These are phyloP conservation scores for Panzeria rudis DNA, from an alignment of 2,888 invertebrate genomes.

Conservation along the genomic window DNA sequence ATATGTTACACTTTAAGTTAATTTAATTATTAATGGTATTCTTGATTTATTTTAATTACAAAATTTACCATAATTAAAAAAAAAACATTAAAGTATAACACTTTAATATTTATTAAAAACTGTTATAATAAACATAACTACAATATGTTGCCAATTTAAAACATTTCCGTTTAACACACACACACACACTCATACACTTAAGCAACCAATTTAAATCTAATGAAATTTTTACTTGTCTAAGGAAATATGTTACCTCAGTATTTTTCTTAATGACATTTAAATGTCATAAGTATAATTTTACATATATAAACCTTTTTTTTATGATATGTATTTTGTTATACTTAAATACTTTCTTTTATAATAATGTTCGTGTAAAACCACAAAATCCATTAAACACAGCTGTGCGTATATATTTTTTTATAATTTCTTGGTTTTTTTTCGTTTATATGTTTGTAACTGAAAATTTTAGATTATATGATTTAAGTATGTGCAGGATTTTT, in stretches of 20 bases:
- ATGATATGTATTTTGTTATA: conserved; percentile 39
- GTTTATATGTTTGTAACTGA: not conserved
- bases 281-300: conserved; percentile 62
- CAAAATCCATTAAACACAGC: conserved; percentile 72
- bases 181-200: not conserved
- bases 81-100: conserved; percentile 11
- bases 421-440: conserved; percentile 41
- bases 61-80: not conserved
- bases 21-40: not conserved
- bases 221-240: conserved; percentile 36
- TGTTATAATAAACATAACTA: conserved; percentile 52
- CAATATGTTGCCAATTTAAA: conserved; percentile 65
- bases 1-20: not conserved
- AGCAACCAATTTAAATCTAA: conserved; percentile 15
- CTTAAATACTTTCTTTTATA: conserved; percentile 58
- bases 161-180: conserved; percentile 33
- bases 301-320: conserved; percentile 50
- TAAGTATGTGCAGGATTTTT: not conserved
- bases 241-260: conserved; percentile 56
- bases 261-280: conserved; percentile 67
- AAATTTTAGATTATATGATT: conserved; percentile 7
- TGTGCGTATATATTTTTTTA: conserved; percentile 42
- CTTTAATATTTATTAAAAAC: conserved; percentile 44
- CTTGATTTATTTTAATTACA: too few species aligned
- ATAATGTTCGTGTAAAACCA: conserved; percentile 67